These are phyloP conservation scores for Xiphophorus maculatus DNA, from an alignment of 2,113 vertebrate species.

Conservation along the genomic window DNA sequence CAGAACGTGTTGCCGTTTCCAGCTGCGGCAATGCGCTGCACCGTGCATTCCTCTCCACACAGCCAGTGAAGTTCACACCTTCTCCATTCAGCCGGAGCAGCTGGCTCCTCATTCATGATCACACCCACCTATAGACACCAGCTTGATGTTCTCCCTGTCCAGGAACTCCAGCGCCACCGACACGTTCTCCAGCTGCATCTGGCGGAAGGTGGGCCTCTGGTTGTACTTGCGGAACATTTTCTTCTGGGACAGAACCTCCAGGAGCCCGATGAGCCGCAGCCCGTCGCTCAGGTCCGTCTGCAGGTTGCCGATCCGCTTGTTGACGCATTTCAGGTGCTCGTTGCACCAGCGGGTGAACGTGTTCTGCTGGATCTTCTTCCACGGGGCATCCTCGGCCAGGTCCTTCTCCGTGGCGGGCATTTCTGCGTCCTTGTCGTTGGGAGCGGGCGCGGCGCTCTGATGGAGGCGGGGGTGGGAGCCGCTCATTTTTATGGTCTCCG, in stretches of 20 bases:
- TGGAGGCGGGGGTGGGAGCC: constrained; percentile 84
- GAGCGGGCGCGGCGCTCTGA: constrained; percentile 83
- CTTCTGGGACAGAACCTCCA: constrained; percentile 89
- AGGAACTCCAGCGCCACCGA: constrained; percentile 89
- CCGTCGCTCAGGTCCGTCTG: constrained; percentile 87
- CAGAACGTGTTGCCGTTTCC: no score
- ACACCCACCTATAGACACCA: constrained; percentile 87
- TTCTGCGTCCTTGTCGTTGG: constrained; percentile 84
- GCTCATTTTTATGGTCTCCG: constrained; percentile 86
- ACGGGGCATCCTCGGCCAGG: constrained; percentile 87
- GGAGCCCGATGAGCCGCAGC: constrained; percentile 86
- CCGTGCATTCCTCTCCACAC: background rate
- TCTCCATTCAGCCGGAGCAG: background rate
- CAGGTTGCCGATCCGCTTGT: constrained; percentile 85
- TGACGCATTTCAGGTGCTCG: constrained; percentile 87
- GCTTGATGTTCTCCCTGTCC: constrained; percentile 87
- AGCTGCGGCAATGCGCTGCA: no score
- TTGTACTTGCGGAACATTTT: constrained; percentile 91
- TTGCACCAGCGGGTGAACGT: constrained; percentile 88
- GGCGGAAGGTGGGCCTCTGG: constrained; percentile 87
- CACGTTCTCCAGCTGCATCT: constrained; percentile 91
- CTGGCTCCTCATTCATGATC: constrained; percentile 19
- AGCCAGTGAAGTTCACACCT: constrained; percentile 3
- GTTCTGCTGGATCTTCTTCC: constrained; percentile 90
- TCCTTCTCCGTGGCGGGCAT: constrained; percentile 90